A percentile compares a stretch with the other conserved stretches of the same genome.
Conservation (phyloP, 1,140 invertebrate genomes). For the Drosophila arizonae region DNA sequence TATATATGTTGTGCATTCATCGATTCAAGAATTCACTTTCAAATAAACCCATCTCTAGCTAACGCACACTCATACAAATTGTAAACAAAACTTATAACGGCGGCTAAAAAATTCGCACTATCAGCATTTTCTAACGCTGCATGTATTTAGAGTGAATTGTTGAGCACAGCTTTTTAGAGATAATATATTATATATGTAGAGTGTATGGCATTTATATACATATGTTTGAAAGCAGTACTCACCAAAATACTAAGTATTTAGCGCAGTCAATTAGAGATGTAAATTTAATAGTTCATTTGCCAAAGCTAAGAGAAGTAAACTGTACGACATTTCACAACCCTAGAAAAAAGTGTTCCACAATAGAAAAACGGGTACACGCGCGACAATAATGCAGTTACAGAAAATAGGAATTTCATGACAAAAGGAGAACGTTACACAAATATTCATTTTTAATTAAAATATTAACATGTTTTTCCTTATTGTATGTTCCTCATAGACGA, state of each 20-base stretch:
- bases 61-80: not conserved
- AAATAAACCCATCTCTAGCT: too few species aligned
- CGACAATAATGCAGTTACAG: not conserved
- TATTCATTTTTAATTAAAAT: not conserved
- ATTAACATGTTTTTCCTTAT: not conserved
- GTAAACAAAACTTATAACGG: constrained; percentile 15
- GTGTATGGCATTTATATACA: too few species aligned
- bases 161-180: not conserved
- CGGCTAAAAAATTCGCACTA: not conserved
- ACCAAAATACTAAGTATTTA: not conserved
- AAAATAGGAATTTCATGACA: not conserved
- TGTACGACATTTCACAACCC: not conserved
- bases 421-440: not conserved
- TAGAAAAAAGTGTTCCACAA: not conserved
- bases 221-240: not conserved
- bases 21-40: too few species aligned
- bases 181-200: not conserved
- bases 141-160: too few species aligned
- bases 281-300: not conserved
- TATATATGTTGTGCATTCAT: too few species aligned
- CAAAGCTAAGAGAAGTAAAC: not conserved
- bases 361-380: not conserved
- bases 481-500: too few species aligned
- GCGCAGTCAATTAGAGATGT: not conserved
- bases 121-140: not conserved